phyloP scores from a whole-genome alignment of 2,113 vertebrate genomes.

The Nesospiza acunhae region DNA sequence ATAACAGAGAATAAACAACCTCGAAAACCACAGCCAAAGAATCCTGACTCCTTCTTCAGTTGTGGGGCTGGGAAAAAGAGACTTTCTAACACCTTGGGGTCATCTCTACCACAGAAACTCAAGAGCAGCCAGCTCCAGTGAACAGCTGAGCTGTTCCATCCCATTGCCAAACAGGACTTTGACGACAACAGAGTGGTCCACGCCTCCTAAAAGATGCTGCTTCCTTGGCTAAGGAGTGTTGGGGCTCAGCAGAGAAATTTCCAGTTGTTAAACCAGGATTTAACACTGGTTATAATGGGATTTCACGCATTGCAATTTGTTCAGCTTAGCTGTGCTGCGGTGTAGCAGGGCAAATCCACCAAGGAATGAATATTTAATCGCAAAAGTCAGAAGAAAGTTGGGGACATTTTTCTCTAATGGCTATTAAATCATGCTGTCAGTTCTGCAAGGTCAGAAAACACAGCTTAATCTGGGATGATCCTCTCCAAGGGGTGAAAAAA shows the following conservation, averaged over 20 bases:
- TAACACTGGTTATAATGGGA: neutral
- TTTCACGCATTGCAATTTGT: neutral
- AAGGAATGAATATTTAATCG: neutral
- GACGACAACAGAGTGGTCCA: rapidly evolving
- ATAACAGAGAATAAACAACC: no score
- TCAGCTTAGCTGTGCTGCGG: neutral
- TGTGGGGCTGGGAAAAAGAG: no score
- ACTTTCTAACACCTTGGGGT: no score
- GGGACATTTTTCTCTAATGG: neutral
- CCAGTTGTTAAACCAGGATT: neutral
- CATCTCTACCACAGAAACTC: no score
- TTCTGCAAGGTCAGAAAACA: neutral
- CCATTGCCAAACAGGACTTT: neutral
- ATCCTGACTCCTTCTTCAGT: no score
- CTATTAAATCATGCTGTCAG: neutral
- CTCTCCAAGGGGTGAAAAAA: neutral
- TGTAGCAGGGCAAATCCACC: neutral
- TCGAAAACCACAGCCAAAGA: no score
- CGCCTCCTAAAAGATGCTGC: neutral
- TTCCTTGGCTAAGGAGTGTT: rapidly evolving
- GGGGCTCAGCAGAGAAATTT: neutral
- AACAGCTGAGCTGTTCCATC: neutral
- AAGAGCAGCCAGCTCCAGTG: rapidly evolving
- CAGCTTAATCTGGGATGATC: neutral
- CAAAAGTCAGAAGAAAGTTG: neutral